Evolutionary conservation across 2,113 vertebrate species (phyloP).

Genomic region (Vulpes vulpes): DNA sequence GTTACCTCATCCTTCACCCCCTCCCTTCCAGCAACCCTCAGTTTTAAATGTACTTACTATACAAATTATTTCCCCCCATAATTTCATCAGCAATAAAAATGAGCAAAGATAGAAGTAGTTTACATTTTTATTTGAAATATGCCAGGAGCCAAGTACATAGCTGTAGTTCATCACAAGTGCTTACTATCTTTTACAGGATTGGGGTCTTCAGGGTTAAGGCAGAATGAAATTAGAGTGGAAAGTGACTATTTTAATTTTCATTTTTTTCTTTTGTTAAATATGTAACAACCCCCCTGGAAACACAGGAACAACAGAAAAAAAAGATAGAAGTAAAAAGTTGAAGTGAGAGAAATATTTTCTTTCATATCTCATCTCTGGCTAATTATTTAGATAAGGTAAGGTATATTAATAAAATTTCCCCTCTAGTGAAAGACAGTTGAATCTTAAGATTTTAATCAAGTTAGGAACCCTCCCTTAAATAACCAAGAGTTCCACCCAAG

Average conservation of each 20-base stretch:
- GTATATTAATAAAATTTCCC: neutral
- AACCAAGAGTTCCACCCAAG: neutral
- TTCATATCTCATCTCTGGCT: neutral
- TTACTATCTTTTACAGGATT: neutral
- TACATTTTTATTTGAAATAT: neutral
- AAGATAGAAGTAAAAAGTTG: neutral
- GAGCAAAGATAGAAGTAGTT: neutral
- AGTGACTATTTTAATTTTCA: neutral
- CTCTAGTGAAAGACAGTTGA: neutral
- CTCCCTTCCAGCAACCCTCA: neutral
- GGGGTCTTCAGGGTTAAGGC: neutral
- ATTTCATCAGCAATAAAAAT: slow-evolving; percentile 27
- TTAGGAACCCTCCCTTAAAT: neutral
- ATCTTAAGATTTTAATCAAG: slow-evolving; percentile 4
- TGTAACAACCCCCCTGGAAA: neutral
- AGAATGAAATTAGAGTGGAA: neutral
- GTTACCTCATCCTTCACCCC: neutral
- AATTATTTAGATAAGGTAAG: neutral
- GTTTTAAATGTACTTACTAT: neutral
- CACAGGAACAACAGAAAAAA: neutral
- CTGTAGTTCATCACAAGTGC: neutral
- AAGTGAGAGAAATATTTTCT: neutral
- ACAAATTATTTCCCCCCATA: neutral
- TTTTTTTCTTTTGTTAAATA: neutral
- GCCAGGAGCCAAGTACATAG: neutral